phyloP scores from a whole-genome alignment of 2,888 invertebrate genomes.

The Ophion obscuratus region DNA sequence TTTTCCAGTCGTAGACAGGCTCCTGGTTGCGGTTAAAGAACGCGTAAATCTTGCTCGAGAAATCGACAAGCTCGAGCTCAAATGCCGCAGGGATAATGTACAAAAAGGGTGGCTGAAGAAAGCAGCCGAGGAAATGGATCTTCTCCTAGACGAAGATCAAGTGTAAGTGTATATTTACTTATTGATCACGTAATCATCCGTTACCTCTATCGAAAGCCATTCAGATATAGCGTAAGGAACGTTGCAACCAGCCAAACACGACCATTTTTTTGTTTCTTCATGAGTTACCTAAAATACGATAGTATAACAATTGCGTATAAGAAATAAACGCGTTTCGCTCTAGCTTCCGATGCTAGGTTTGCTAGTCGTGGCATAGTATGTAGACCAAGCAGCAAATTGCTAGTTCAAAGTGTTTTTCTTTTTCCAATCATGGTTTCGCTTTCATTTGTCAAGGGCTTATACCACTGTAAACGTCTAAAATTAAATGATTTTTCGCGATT shows the following conservation, averaged over 20 bases:
- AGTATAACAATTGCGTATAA: too few relatives aligned
- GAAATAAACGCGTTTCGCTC: too few relatives aligned
- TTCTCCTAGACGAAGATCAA: constrained; percentile 92
- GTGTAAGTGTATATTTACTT: constrained; percentile 70
- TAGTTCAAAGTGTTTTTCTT: too few relatives aligned
- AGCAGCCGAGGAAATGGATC: constrained; percentile 95
- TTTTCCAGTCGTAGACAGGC: constrained; percentile 90
- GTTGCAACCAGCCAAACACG: too few relatives aligned
- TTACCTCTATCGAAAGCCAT: neutral
- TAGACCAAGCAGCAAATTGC: too few relatives aligned
- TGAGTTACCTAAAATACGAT: neutral
- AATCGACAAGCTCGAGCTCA: constrained; percentile 91
- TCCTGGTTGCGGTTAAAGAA: constrained; percentile 88
- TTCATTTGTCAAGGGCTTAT: too few relatives aligned
- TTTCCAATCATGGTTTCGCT: too few relatives aligned
- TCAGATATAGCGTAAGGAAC: too few relatives aligned
- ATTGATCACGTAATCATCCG: neutral
- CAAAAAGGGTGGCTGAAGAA: constrained; percentile 94
- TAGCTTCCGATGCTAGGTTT: too few relatives aligned
- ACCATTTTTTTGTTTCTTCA: neutral
- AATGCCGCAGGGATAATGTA: constrained; percentile 87
- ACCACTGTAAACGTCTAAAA: too few relatives aligned
- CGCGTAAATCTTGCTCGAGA: constrained; percentile 91
- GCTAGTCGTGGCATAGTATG: too few relatives aligned
- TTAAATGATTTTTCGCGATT: too few relatives aligned